These are phyloP conservation scores for Criorhina ranunculi DNA, from an alignment of 2,888 invertebrate species.

Conservation along the genomic window DNA sequence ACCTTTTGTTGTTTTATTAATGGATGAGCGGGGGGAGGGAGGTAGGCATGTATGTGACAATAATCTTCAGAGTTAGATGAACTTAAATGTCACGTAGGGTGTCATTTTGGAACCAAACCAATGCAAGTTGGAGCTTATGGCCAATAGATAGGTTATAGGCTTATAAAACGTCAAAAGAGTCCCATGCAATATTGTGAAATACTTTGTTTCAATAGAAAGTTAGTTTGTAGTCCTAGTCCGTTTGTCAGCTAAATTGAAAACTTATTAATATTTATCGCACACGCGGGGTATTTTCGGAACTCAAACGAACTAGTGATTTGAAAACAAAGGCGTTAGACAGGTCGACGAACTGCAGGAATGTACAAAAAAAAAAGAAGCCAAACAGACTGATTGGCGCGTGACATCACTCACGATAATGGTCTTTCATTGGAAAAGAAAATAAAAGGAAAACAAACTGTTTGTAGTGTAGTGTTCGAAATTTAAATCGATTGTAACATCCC, in stretches of 20 bases:
- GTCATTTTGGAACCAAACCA: slow-evolving; percentile 40
- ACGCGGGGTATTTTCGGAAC: slow-evolving; percentile 8
- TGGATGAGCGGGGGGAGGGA: slow-evolving; percentile 33
- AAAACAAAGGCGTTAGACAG: background rate
- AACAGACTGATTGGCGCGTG: no score
- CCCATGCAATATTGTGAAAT: background rate
- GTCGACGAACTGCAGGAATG: slow-evolving; percentile 12
- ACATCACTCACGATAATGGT: no score
- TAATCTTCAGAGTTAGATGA: slow-evolving; percentile 31
- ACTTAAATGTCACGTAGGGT: slow-evolving; percentile 23
- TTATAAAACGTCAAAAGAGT: background rate
- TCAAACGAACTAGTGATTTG: background rate
- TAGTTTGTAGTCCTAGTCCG: background rate
- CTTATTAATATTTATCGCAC: slow-evolving; percentile 25
- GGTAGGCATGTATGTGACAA: slow-evolving; percentile 1
- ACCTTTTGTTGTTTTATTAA: slow-evolving; percentile 38
- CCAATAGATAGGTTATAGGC: background rate
- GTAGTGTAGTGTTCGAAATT: no score
- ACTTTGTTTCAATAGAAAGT: slow-evolving; percentile 10
- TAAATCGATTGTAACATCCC: no score
- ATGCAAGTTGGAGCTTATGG: slow-evolving; percentile 17
- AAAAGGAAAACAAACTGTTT: no score
- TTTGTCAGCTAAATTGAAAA: background rate
- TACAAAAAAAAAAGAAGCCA: no score
- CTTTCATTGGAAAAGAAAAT: no score